A percentile compares a stretch with the other conserved stretches of the same genome.
Evolutionary conservation across 2,113 vertebrate genomes (phyloP).

Genomic region (Urocolius indicus): DNA sequence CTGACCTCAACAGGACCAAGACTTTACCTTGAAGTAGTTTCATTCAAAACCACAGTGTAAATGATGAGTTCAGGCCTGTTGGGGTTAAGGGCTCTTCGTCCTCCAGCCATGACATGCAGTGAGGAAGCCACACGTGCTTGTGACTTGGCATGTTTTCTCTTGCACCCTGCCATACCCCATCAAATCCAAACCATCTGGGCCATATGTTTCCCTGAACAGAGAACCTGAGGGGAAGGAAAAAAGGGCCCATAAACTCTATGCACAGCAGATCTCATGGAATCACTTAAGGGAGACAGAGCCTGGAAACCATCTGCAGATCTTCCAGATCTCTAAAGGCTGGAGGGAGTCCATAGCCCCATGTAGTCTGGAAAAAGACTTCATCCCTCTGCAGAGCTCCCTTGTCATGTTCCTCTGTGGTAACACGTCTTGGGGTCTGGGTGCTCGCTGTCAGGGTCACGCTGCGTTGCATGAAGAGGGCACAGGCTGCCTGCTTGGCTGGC

Average conservation of each 20-base stretch:
- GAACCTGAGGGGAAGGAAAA: background rate
- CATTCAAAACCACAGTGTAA: accelerated
- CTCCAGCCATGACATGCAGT: background rate
- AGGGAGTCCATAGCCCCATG: background rate
- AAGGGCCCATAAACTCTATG: background rate
- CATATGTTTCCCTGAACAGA: background rate
- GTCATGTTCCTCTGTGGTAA: background rate
- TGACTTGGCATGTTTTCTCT: background rate
- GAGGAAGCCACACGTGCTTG: background rate
- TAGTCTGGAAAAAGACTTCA: background rate
- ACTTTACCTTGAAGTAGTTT: background rate
- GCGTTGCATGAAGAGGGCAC: background rate
- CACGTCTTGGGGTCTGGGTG: background rate
- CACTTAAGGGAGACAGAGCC: background rate
- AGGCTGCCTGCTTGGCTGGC: background rate
- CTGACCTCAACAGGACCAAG: background rate
- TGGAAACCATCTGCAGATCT: background rate
- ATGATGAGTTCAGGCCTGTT: background rate
- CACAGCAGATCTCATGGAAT: background rate
- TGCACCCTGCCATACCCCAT: background rate
- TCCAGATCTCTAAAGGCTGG: background rate
- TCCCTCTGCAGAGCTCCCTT: background rate
- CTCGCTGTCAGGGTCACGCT: accelerated
- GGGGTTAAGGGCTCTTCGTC: background rate
- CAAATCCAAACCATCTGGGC: conserved; percentile 6